Base-by-base conservation (phyloP, 2,888 invertebrate genomes). In the Dexiosoma caninum region DNA sequence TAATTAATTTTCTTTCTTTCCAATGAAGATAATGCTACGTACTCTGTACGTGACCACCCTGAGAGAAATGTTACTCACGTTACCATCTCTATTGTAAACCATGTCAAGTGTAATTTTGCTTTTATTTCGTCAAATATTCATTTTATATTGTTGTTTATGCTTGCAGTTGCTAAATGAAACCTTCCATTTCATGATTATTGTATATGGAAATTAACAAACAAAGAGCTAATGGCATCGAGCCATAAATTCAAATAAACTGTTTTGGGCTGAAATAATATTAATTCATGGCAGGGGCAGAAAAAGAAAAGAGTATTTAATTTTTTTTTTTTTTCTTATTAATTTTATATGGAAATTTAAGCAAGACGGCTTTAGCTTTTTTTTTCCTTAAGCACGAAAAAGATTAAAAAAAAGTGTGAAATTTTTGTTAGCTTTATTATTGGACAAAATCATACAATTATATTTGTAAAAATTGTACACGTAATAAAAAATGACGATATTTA, bases 161-260 rank as follows among this genome's bases (percentile, higher is more conserved):
- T 35, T 69, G 35, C n/a, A 57, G 69, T 2, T 44, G 44, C 32
- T 44, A 57, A 70, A 64, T 66, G 49, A 27, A 71, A 66, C 12
- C 59, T 21, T 57, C 27, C n/a, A 27, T 74, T 67, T 74, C 49
- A 57, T 78, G 46, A 57, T 62, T 74, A 69, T 62, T 57, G 53
- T 59, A 59, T 78, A 59, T 71, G 59, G 27, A 66, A 64, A 77
- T 66, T 64, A 72, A 57, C 49, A 46, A 46, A 55, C 59, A 51
- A 59, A 59, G 23, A 35, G 46, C 75, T 64, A 70, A 77, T 70
- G 44, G 44, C 32, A 42, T 51, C 4, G n/a, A 60, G 53, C 35
- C 21, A 64, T 71, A 60, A 71, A 71, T n/a, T 60, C 19, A 30
- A 32, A 71, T 71, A 40, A 37, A 55, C 5, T 30, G 30, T 21